phyloP scores from a whole-genome alignment of 2,113 vertebrate genomes.

The Saimiri boliviensis region DNA sequence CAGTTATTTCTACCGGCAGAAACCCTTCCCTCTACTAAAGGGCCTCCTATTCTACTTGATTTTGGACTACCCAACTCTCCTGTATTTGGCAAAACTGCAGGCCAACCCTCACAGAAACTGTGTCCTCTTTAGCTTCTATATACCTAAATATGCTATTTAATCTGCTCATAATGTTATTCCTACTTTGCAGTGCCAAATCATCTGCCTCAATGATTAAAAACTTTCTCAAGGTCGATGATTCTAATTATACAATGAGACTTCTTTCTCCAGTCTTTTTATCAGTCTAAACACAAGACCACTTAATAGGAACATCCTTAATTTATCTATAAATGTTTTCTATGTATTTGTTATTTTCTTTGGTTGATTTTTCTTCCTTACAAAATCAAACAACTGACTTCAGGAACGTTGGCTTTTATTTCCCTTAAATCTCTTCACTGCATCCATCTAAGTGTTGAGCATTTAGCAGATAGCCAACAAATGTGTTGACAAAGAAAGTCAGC shows the following conservation, averaged over 20 bases:
- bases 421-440: conserved; percentile 21
- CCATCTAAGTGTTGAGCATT: background rate
- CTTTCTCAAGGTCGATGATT: conserved; percentile 7
- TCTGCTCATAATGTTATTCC: background rate
- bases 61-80: background rate
- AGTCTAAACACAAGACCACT: conserved; percentile 38
- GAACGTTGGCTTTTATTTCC: conserved; percentile 35
- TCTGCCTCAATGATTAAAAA: conserved; percentile 29
- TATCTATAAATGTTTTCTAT: conserved; percentile 51
- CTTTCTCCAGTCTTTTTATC: conserved; percentile 22
- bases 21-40: conserved; percentile 14
- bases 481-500: conserved; percentile 54
- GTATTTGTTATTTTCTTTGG: conserved; percentile 10
- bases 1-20: background rate
- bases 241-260: conserved; percentile 44
- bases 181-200: conserved; percentile 38
- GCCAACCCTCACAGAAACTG: background rate
- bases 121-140: conserved; percentile 9
- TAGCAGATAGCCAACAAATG: conserved; percentile 4
- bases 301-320: conserved; percentile 49
- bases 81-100: background rate
- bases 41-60: background rate
- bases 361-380: conserved; percentile 35
- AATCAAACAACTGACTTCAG: conserved; percentile 53
- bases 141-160: conserved; percentile 40